These are phyloP conservation scores for Pteromalus puparum DNA, from an alignment of 1,140 invertebrate species.

Conservation along the genomic window DNA sequence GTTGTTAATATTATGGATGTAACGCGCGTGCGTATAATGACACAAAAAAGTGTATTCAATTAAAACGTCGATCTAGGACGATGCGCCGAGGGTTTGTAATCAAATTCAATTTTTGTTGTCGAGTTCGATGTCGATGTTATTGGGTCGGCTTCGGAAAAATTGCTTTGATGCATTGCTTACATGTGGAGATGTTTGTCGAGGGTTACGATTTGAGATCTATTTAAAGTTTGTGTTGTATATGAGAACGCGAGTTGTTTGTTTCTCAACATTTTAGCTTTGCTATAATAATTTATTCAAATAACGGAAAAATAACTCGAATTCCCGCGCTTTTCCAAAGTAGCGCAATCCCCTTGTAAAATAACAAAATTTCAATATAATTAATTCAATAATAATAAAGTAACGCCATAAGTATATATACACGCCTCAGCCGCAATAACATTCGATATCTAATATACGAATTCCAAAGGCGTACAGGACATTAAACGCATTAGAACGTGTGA, in stretches of 20 bases:
- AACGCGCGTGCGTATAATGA: slow-evolving; percentile 32
- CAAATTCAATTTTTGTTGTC: slow-evolving; percentile 19
- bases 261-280: no score
- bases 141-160: neutral
- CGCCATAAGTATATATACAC: no score
- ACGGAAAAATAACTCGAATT: no score
- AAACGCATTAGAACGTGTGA: neutral
- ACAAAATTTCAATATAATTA: no score
- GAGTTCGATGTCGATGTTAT: neutral
- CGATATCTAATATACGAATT: no score
- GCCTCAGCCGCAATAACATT: no score
- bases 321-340: no score
- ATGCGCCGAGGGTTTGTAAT: neutral
- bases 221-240: neutral
- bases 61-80: slow-evolving; percentile 41
- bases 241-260: no score
- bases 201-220: neutral
- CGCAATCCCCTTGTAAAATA: no score
- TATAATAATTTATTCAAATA: no score
- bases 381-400: no score
- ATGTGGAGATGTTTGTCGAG: neutral
- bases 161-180: neutral
- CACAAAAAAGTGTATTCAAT: slow-evolving; percentile 41
- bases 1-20: neutral
- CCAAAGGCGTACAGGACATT: no score